Conservation (phyloP, 2,888 invertebrate genomes). For the Agriopis marginaria region DNA sequence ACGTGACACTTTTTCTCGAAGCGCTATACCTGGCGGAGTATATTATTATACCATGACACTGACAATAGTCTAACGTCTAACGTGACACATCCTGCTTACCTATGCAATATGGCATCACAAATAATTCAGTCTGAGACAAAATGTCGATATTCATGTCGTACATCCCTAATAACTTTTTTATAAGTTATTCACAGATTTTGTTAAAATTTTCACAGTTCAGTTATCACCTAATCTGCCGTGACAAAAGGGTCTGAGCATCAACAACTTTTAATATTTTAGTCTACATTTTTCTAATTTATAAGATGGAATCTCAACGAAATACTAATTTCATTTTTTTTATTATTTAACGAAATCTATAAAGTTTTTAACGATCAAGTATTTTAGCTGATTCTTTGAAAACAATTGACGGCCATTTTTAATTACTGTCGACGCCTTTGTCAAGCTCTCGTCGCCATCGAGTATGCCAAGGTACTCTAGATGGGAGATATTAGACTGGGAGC, state of each 20-base stretch:
- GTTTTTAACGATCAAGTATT: conserved; percentile 60
- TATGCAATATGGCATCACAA: too few species aligned
- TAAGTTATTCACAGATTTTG: conserved; percentile 15
- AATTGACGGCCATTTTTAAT: conserved; percentile 78
- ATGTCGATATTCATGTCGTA: too few species aligned
- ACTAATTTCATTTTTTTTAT: conserved; percentile 41
- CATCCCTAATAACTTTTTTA: background rate
- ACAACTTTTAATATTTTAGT: conserved; percentile 27
- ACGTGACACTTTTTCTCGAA: too few species aligned
- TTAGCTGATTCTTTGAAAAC: conserved; percentile 54
- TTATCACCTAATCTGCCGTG: conserved; percentile 36
- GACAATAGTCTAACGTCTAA: too few species aligned
- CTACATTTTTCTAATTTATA: conserved; percentile 40
- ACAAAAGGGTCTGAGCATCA: conserved; percentile 38
- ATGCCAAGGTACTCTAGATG: conserved; percentile 56
- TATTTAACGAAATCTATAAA: conserved; percentile 50
- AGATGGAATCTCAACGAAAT: conserved; percentile 35
- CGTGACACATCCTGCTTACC: too few species aligned
- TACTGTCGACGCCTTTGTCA: conserved; percentile 73
- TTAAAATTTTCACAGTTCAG: conserved; percentile 22
- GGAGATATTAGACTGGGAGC: conserved; percentile 36
- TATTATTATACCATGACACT: too few species aligned
- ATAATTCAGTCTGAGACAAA: too few species aligned
- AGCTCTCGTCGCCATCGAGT: conserved; percentile 52
- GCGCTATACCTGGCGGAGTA: too few species aligned